Evolutionary conservation across 2,888 invertebrate species (phyloP).

Genomic region (Zelleria hepariella): DNA sequence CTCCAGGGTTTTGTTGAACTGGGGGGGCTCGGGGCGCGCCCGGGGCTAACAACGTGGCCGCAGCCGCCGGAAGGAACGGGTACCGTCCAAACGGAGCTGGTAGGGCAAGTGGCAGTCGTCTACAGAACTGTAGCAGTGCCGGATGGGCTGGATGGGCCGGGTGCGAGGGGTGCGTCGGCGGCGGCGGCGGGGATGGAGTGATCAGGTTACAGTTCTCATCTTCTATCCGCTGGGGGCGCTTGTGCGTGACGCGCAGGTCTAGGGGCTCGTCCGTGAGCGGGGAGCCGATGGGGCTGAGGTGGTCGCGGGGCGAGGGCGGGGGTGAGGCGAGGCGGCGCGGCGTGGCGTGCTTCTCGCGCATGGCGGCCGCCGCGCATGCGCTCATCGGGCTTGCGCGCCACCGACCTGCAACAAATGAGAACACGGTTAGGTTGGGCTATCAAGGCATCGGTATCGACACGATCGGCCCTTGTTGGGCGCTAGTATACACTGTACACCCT

Average conservation of each 20-base stretch:
- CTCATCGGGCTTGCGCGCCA: slow-evolving; percentile 77
- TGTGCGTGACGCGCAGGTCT: slow-evolving; percentile 89
- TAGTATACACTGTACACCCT: background rate
- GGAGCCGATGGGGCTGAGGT: slow-evolving; percentile 69
- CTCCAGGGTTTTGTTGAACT: slow-evolving; percentile 54
- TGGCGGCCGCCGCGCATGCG: slow-evolving; percentile 79
- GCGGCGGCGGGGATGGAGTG: slow-evolving; percentile 65
- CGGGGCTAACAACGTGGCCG: slow-evolving; percentile 58
- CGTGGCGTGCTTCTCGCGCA: slow-evolving; percentile 93
- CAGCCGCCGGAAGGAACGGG: slow-evolving; percentile 62
- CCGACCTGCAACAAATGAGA: slow-evolving; percentile 57
- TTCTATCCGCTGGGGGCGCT: slow-evolving; percentile 79
- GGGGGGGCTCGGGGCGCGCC: slow-evolving; percentile 54
- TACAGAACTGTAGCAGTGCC: slow-evolving; percentile 60
- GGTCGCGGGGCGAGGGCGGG: slow-evolving; percentile 54
- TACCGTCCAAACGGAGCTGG: slow-evolving; percentile 65
- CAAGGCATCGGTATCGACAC: background rate
- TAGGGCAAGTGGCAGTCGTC: slow-evolving; percentile 56
- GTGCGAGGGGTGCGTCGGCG: slow-evolving; percentile 67
- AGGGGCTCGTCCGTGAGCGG: slow-evolving; percentile 81
- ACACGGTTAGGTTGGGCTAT: background rate
- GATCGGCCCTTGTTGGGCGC: background rate
- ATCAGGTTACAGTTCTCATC: slow-evolving; percentile 92
- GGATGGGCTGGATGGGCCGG: slow-evolving; percentile 75
- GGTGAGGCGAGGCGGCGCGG: slow-evolving; percentile 85